Base-by-base conservation (phyloP, 2,113 vertebrate species). In the Barnardius zonarius region DNA sequence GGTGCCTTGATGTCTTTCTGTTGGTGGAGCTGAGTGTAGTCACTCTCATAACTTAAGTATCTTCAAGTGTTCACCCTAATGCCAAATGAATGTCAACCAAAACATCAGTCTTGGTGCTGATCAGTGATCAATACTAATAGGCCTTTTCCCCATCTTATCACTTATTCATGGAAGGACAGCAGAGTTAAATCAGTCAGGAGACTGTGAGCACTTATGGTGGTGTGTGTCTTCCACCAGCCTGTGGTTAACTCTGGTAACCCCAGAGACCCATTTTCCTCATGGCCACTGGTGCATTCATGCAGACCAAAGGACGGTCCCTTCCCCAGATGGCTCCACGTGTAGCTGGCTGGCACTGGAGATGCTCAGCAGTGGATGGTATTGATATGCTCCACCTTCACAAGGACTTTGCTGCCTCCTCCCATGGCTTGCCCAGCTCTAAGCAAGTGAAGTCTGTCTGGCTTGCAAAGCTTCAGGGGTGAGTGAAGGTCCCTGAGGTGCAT, bases 301-400 rank as follows among this genome's bases (percentile, higher is more conserved):
- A 4, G 46, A 33, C 25, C 70, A 18, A 90, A 59, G 75, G 63
- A 62, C 0, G 0, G 31, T 69, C 83, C 61, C 68, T 70, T 90
- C 35, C n/a, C 37, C 33, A 7, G 6, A 13, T 0, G 0, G 39
- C 31, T 83, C 66, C 28, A 17, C 9, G 1, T 3, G 1, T 49
- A 6, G 2, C 68, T 41, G 49, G 25, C 31, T 57, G 67, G 19
- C 2, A 0, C 68, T 70, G 44, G 17, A 31, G 18, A 22, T 63
- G 57, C 52, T 76, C 79, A 85, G 85, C 52, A 57, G 31, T 63
- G 83, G 48, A 39, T 72, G 33, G 62, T 57, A 82, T 31, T 37
- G 64, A 37, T 44, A 7, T 0, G 8, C 18, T 88, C 25, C 0
- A 6, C 31, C 24, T 63, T 18, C 37, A 31, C 22, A 1, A 31